Evolutionary conservation across 2,888 invertebrate genomes (phyloP), one percentile per base, ranked within the genome.

Genomic region (Craniophora ligustri): DNA sequence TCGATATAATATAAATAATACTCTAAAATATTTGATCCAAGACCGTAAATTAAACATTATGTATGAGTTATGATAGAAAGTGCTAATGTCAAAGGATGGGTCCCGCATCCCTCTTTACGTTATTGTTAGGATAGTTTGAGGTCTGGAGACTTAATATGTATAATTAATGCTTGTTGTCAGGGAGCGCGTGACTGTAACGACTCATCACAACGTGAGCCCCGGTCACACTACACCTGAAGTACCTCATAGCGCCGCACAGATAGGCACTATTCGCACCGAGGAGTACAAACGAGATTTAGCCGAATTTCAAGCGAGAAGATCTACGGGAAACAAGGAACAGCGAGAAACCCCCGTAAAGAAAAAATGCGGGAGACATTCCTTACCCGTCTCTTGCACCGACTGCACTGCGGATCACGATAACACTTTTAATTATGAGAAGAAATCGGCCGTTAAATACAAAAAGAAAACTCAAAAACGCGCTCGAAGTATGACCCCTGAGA

Each of bases 261-360:
- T 86, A n/a, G 91, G 87, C 38, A 91, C 92, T 23, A 90, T 92
- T 41, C 88, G 93, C 59, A 93, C 93, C 10, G 92, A 92, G 28
- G 89, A 93, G 64, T 94, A 94, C 79, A 92, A 92, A 70, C 81
- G 89, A 18, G 93, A 90, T 69, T 78, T 93, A 46, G 92, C 93
- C 0, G 93, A 94, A 64, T 94, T 94, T 69, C 90, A 92, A 78
- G 93, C 93, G 7, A 82, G 94, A 48, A 78, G 93, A 42, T 91
- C 92, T 1, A 41, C 75, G 0, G 85, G 84, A n/a, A 67, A 62
- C 16, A 85, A 78, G 32, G 89, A 90, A 13, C 67, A 79, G 0
- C 81, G 76, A 35, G 81, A 81, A 14, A 87, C 89, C 0, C 89
- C 91, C 0, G 75, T 78, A 3, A 91, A 87, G 70, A 89, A 88